phyloP scores from a whole-genome alignment of 2,113 vertebrate species.

The Terrapene triunguis region DNA sequence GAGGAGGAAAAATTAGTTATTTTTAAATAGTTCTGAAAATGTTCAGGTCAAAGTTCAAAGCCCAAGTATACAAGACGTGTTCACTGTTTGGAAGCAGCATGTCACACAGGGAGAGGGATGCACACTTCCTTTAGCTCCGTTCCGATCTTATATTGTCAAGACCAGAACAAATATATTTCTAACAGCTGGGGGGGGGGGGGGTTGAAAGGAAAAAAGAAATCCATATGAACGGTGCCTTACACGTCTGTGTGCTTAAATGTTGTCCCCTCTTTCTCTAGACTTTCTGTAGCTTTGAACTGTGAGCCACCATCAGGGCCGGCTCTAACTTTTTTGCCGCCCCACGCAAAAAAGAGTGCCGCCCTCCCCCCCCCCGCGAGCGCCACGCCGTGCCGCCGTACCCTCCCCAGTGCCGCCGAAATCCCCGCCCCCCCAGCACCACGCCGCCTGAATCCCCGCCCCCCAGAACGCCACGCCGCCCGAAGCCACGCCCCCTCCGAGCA shows the following conservation, averaged over 20 bases:
- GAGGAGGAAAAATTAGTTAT: background rate
- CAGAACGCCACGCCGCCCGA: too few species aligned
- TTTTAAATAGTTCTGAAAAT: background rate
- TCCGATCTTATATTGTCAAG: background rate
- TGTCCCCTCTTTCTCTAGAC: background rate
- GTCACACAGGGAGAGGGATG: background rate
- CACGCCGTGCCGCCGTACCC: too few species aligned
- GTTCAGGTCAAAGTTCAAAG: background rate
- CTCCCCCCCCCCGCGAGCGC: too few species aligned
- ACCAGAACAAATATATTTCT: background rate
- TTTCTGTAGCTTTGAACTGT: background rate
- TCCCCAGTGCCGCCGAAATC: too few species aligned
- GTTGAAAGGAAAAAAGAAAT: background rate
- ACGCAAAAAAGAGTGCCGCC: too few species aligned
- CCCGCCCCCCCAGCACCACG: too few species aligned
- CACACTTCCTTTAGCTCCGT: background rate
- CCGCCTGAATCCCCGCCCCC: too few species aligned
- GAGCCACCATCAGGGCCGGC: background rate
- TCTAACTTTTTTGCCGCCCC: too few species aligned
- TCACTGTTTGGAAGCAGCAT: background rate
- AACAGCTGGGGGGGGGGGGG: background rate
- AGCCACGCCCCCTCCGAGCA: too few species aligned
- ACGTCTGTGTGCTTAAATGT: background rate
- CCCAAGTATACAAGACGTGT: fast-evolving
- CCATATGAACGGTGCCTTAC: background rate